Base-by-base conservation (phyloP, 1,140 invertebrate species). In the Sycobia sp. region DNA sequence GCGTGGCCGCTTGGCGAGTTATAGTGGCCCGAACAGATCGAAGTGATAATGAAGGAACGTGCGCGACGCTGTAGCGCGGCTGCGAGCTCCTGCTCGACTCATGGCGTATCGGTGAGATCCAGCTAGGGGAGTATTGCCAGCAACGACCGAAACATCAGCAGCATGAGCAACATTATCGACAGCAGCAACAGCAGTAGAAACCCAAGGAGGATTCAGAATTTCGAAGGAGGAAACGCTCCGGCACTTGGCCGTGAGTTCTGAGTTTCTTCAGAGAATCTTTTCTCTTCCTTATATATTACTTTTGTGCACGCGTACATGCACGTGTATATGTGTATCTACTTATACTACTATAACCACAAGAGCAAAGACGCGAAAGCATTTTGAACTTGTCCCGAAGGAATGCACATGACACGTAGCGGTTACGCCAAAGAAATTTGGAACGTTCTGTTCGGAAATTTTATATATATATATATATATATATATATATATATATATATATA, bases 231-330 rank as follows among this genome's bases (percentile, higher is more conserved):
- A 78, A 72, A 65, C 76, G 77, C 65, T 76, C 76, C 25, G 76
- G 75, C 57, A 79, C 77, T 66, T 79, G 77, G 77, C 77, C 77
- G 77, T 79, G 71, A 79, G 77, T 79, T 29, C 13, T 14, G 34
- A 4, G 29, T 32, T 32, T n/a, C n/a, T n/a, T n/a, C n/a, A n/a
- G n/a, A n/a, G n/a, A n/a, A n/a, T n/a, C n/a, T n/a, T n/a, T n/a
- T n/a, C n/a, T n/a, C n/a, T n/a, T n/a, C n/a, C n/a, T n/a, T n/a
- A n/a, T n/a, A n/a, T n/a, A n/a, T n/a, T n/a, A n/a, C n/a, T n/a
- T n/a, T n/a, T n/a, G n/a, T n/a, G n/a, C n/a, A n/a, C n/a, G n/a
- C n/a, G n/a, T n/a, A n/a, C n/a, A n/a, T n/a, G n/a, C n/a, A n/a
- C n/a, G n/a, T n/a, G n/a, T n/a, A n/a, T n/a, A n/a, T n/a, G n/a